Percentiles rank a stretch among this genome's conserved stretches.
Conservation (phyloP, 2,113 vertebrate species). For the Pycnonotus jocosus region DNA sequence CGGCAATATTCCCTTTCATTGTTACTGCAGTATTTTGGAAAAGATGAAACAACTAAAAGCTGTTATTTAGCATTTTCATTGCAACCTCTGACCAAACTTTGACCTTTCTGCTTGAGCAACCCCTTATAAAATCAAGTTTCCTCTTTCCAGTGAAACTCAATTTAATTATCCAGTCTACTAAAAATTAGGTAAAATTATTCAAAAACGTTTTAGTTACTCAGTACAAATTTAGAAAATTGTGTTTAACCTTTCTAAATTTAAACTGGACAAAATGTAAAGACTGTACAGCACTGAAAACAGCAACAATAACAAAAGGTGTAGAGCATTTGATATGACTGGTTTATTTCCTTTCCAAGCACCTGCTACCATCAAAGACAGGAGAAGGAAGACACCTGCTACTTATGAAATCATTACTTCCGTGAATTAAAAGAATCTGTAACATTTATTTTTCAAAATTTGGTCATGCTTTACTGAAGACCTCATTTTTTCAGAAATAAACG, state of each 20-base stretch:
- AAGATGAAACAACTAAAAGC: not conserved
- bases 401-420: not conserved
- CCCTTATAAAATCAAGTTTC: not conserved
- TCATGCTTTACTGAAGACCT: not conserved
- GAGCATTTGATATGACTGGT: not conserved
- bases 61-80: not conserved
- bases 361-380: not conserved
- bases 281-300: not conserved
- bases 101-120: not conserved
- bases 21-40: not conserved
- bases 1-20: not conserved
- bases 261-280: rapidly evolving
- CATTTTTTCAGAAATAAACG: not conserved
- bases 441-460: not conserved
- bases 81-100: not conserved
- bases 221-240: not conserved
- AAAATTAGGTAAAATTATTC: not conserved
- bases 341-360: not conserved
- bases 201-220: not conserved
- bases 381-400: not conserved
- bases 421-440: not conserved
- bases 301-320: not conserved
- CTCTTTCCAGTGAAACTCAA: not conserved
- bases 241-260: not conserved
- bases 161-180: not conserved